A percentile compares a stretch with the other conserved stretches of the same genome.
Evolutionary conservation across 2,888 invertebrate species (phyloP).

Genomic region (Tetragonula carbonaria): DNA sequence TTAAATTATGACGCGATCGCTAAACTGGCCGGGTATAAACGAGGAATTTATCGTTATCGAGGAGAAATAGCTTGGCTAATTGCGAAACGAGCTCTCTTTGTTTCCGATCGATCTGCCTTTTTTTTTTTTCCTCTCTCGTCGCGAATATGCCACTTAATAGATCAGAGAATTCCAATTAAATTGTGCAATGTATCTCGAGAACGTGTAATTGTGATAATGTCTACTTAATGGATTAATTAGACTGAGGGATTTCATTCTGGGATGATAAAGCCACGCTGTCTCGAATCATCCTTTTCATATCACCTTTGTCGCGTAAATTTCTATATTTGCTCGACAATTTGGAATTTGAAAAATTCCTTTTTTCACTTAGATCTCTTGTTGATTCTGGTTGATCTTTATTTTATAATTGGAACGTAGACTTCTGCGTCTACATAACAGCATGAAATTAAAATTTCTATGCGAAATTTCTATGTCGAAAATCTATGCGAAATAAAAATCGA

Average conservation of each 20-base stretch:
- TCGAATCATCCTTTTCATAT: not conserved
- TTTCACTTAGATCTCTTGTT: not conserved
- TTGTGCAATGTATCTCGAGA: not conserved
- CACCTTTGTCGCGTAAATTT: not conserved
- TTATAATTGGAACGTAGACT: not conserved
- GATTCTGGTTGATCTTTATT: not conserved
- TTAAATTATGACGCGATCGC: conserved; percentile 5
- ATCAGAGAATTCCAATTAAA: not conserved
- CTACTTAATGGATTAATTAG: not conserved
- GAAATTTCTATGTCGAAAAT: no score
- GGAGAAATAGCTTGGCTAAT: conserved; percentile 11
- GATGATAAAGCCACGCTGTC: not conserved
- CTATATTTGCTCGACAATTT: not conserved
- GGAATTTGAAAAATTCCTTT: not conserved
- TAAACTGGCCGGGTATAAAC: not conserved
- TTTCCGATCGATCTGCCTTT: not conserved
- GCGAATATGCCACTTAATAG: not conserved
- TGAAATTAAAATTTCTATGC: no score
- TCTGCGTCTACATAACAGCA: no score
- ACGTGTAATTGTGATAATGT: not conserved
- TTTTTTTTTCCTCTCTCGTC: not conserved
- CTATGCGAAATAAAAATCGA: no score
- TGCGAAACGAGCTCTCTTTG: not conserved
- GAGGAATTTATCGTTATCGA: conserved; percentile 25
- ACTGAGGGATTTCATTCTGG: not conserved